Base-by-base conservation (phyloP, 2,797 vertebrate species). In the Anolis apletophallus region DNA sequence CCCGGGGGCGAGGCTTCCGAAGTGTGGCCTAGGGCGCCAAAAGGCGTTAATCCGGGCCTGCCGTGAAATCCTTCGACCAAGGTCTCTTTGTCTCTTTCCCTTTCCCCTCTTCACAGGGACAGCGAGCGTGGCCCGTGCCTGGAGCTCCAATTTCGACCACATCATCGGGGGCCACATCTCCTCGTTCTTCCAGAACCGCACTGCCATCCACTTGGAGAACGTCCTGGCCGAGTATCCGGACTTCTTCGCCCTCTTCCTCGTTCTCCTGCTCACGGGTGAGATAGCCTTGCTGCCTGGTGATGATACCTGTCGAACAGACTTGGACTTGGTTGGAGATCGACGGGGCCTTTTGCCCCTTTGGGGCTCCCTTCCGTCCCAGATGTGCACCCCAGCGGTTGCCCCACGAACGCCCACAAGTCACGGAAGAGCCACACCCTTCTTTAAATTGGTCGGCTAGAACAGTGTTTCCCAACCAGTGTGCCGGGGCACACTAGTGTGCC, bases 81-180 rank as follows among this genome's bases (percentile, higher is more conserved):
- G 1, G 0, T 19, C 16, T 88, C 83, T 91, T 7, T 14, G 21
- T 29, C 64, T 0, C 0, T 57, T 57, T 57, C 13, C 55, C 34
- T 36, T 73, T 23, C 46, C 46, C 46, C 7, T 21, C 72, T 78
- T 26, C 50, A 64, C 90, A 98, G 98, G 98, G 83, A 99, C 98
- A 0, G 98, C 99, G 81, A 99, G 98, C 0, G 99, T 99, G 83
- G 98, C 98, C 34, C 95, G 98, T 88, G 98, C 98, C 0, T 99
- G 98, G 99, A 99, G 99, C 69, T 97, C 98, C 0, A 97, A 97
- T 0, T 99, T 99, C 7, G 99, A 99, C 94, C 98, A 96, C 91
- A 94, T 99, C 89, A 97, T 99, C 0, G 98, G 98, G 59, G 97
- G 98, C 87, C 97, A 97, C 89, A 99, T 99, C 91, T 99, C 98